A percentile compares a stretch with the other conserved stretches of the same genome.
Conservation (phyloP, 2,888 invertebrate species). For the Leptopilina syphax region DNA sequence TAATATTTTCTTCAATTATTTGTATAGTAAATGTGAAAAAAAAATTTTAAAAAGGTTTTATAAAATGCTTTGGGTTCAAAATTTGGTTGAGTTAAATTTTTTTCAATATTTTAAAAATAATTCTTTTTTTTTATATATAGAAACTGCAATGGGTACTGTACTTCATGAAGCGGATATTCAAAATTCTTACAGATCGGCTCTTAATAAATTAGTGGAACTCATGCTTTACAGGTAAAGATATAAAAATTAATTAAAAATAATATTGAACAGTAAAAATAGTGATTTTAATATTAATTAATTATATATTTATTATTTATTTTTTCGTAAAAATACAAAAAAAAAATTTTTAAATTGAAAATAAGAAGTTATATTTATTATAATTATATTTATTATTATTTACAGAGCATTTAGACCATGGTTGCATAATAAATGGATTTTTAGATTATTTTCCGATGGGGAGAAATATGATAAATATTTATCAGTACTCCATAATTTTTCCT, state of each 20-base stretch:
- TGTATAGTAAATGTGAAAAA: no score
- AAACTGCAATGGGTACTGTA: conserved; percentile 80
- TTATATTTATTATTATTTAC: neutral
- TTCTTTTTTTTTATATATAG: neutral
- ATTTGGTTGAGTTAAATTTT: no score
- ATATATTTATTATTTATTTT: no score
- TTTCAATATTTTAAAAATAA: neutral
- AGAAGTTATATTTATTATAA: neutral
- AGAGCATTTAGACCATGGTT: conserved; percentile 32
- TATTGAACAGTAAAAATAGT: neutral
- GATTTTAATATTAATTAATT: no score
- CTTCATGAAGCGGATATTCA: conserved; percentile 77
- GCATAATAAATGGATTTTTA: neutral
- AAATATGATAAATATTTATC: conserved; percentile 61
- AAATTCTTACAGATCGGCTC: conserved; percentile 79
- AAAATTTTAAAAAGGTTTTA: no score
- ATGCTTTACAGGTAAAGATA: conserved; percentile 29
- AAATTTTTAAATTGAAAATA: neutral
- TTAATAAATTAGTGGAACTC: conserved; percentile 76
- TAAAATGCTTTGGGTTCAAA: neutral
- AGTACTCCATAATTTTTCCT: conserved; percentile 89
- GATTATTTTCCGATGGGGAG: neutral
- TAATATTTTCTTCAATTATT: no score
- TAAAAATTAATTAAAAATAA: neutral
- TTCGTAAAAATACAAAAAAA: neutral